Conservation (phyloP, 2,888 invertebrate genomes). For the Xylocampa areola region DNA sequence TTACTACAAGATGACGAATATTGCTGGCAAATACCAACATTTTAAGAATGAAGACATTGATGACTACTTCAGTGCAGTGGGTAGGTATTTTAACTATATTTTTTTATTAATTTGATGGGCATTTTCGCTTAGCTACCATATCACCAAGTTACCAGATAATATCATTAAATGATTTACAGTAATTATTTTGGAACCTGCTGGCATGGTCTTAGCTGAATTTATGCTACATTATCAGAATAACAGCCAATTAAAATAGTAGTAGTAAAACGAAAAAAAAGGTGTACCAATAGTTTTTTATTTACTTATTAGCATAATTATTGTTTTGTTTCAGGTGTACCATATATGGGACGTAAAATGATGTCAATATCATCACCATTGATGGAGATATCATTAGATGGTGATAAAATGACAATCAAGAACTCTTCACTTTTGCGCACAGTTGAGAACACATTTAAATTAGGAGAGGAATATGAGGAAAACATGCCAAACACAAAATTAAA, state of each 20-base stretch:
- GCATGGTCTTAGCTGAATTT: too few relatives aligned
- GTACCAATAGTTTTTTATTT: too few relatives aligned
- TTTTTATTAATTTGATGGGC: neutral
- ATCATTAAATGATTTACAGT: too few relatives aligned
- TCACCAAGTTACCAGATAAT: too few relatives aligned
- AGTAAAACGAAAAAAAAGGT: too few relatives aligned
- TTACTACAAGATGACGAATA: constrained; percentile 85
- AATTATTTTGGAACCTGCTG: too few relatives aligned
- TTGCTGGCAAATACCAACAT: constrained; percentile 91
- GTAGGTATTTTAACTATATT: constrained; percentile 75
- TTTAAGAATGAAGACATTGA: constrained; percentile 92
- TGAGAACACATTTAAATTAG: constrained; percentile 88
- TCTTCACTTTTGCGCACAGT: constrained; percentile 89
- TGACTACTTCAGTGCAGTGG: constrained; percentile 91
- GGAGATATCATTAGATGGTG: constrained; percentile 88
- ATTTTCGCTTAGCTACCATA: neutral
- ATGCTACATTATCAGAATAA: too few relatives aligned
- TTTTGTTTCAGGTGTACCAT: constrained; percentile 89
- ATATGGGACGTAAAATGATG: constrained; percentile 92
- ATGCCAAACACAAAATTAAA: constrained; percentile 89
- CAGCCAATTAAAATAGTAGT: too few relatives aligned
- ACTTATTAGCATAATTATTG: too few relatives aligned
- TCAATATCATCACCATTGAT: constrained; percentile 89
- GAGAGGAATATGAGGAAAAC: constrained; percentile 91
- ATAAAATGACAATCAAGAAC: constrained; percentile 90